These are phyloP conservation scores for Zophobas morio DNA, from an alignment of 1,140 invertebrate genomes.

Conservation along the genomic window DNA sequence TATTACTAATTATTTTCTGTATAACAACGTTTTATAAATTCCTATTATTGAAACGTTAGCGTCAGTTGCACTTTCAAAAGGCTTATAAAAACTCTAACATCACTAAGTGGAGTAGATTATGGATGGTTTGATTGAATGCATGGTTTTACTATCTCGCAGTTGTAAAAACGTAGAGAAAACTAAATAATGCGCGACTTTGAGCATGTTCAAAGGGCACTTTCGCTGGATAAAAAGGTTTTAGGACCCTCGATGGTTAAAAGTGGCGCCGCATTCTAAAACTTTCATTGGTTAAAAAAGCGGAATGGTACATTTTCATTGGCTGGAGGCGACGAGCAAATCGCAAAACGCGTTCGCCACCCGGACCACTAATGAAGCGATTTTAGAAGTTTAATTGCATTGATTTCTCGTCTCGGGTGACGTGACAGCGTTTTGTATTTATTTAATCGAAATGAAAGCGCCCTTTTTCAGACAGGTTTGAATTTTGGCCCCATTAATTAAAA, in stretches of 20 bases:
- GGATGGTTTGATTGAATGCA: conserved; percentile 39
- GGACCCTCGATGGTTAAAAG: too few species aligned
- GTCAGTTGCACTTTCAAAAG: conserved; percentile 38
- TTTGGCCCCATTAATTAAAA: conserved; percentile 12
- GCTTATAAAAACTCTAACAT: conserved; percentile 39
- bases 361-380: too few species aligned
- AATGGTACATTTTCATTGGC: too few species aligned
- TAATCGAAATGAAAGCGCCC: neutral
- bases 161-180: conserved; percentile 19
- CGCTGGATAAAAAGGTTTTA: neutral
- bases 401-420: too few species aligned
- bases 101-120: conserved; percentile 25
- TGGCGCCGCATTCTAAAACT: too few species aligned
- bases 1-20: neutral
- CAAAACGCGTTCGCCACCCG: too few species aligned
- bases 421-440: too few species aligned
- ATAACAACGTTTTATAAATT: conserved; percentile 26
- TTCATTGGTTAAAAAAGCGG: too few species aligned
- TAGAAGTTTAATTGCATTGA: too few species aligned
- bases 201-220: conserved; percentile 26
- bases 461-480: neutral
- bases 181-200: conserved; percentile 16
- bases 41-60: conserved; percentile 27
- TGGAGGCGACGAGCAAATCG: too few species aligned
- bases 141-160: conserved; percentile 21